phyloP scores from a whole-genome alignment of 2,888 invertebrate species.

The Hemicrepidius hirtus region DNA sequence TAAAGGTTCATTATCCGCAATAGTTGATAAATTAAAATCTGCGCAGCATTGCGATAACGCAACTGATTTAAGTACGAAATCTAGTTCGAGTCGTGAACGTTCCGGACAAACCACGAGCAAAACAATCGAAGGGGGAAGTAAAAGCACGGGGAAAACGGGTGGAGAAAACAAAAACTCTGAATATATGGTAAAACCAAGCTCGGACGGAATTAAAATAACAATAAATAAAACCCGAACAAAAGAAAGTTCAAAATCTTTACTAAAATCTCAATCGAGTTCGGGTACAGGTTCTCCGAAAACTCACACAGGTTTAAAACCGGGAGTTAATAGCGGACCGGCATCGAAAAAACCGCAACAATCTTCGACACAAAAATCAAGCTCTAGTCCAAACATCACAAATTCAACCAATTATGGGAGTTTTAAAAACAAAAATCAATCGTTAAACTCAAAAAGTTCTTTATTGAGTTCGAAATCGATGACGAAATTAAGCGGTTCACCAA shows the following conservation, averaged over 20 bases:
- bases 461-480: slow-evolving; percentile 62
- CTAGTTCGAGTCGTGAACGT: slow-evolving; percentile 64
- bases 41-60: slow-evolving; percentile 81
- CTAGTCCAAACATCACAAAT: slow-evolving; percentile 59
- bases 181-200: slow-evolving; percentile 92
- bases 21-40: slow-evolving; percentile 90
- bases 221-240: slow-evolving; percentile 91
- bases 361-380: slow-evolving; percentile 56
- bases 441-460: slow-evolving; percentile 41
- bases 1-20: slow-evolving; percentile 83
- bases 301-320: slow-evolving; percentile 86
- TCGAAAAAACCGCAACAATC: slow-evolving; percentile 84
- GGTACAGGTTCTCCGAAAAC: slow-evolving; percentile 84
- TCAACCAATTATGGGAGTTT: slow-evolving; percentile 57
- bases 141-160: slow-evolving; percentile 64
- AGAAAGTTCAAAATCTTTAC: slow-evolving; percentile 75
- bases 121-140: slow-evolving; percentile 60
- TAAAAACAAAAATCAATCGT: slow-evolving; percentile 64
- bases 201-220: slow-evolving; percentile 92
- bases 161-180: slow-evolving; percentile 82
- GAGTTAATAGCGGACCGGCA: slow-evolving; percentile 90
- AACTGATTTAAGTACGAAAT: slow-evolving; percentile 73
- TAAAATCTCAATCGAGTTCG: slow-evolving; percentile 66
- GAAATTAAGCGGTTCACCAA: slow-evolving; percentile 78
- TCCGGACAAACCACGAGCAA: slow-evolving; percentile 61